Base-by-base conservation (phyloP, 2,888 invertebrate genomes). In the Leistus spinibarbis region DNA sequence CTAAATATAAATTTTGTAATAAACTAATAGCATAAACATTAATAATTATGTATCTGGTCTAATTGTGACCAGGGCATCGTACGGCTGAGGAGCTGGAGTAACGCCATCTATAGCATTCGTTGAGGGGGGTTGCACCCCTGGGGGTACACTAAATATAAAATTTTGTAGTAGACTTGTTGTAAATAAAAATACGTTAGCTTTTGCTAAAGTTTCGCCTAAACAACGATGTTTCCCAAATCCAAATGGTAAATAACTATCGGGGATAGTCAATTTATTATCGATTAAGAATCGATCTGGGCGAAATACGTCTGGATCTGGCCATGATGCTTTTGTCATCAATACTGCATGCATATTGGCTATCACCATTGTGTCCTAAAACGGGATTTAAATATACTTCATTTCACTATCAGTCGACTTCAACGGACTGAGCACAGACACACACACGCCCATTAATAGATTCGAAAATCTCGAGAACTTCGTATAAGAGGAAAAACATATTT, bases 181-280 rank as follows among this genome's bases (percentile, higher is more conserved):
- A 80, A 95, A 93, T 40, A 94, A 83, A 81, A 95, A 95, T 68
- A 95, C 88, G 81, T 93, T 95, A 79, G 93, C 93, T 80, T 91
- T 91, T 0, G 93, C 93, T 77, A 95, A 84, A 0, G 90, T 88
- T 81, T 95, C 95, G 0, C 95, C 95, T 90, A 95, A 90, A 81
- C 95, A 95, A 69, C 95, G 90, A 82, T 92, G 93, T 79, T 91
- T 92, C 0, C 93, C 93, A 69, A 91, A 86, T 16, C 95, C 94
- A 80, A 95, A 95, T 0, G 95, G 95, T 79, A 93, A 88, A 81
- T 90, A 94, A 57, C 89, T 87, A 17, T 93, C 93, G 0, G 93
- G 93, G 0, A 91, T 82, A 23, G 85, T 83, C 0, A 91, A 84
- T 27, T 87, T 81, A 77, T 87, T 85, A 69, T 91, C 86, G 9